phyloP scores from a whole-genome alignment of 2,113 vertebrate genomes.

The Cyprinodon tularosa region DNA sequence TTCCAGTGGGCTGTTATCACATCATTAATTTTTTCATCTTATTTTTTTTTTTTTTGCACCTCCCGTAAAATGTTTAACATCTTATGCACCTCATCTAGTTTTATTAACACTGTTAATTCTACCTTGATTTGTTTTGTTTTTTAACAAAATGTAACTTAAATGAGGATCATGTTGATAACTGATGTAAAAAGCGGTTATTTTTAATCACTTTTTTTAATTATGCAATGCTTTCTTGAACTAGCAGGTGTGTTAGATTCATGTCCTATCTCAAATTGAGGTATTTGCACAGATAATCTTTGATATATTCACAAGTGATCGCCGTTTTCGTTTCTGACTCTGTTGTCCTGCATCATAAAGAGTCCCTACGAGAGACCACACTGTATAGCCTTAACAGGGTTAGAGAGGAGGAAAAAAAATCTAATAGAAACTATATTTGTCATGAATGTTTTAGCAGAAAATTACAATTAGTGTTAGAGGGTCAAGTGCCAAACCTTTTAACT shows the following conservation, averaged over 20 bases:
- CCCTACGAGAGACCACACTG: constrained; percentile 24
- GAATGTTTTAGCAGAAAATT: constrained; percentile 47
- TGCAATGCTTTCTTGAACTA: constrained; percentile 44
- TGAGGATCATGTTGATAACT: constrained; percentile 16
- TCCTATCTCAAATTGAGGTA: constrained; percentile 74
- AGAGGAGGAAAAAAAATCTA: neutral
- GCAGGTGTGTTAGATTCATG: constrained; percentile 47
- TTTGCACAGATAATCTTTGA: constrained; percentile 73
- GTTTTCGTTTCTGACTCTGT: constrained; percentile 38
- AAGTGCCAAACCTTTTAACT: constrained; percentile 68
- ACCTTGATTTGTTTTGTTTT: constrained; percentile 16
- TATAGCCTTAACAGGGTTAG: constrained; percentile 57
- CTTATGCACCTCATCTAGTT: constrained; percentile 28
- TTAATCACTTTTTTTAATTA: constrained; percentile 34
- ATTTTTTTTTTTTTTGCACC: neutral
- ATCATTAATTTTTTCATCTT: neutral
- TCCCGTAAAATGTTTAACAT: constrained; percentile 2
- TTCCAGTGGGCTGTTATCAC: neutral
- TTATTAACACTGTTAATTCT: neutral
- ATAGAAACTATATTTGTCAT: constrained; percentile 16
- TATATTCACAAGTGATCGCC: constrained; percentile 44
- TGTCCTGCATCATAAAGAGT: constrained; percentile 48
- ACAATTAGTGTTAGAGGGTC: constrained; percentile 44
- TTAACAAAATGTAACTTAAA: constrained; percentile 12
- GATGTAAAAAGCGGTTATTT: constrained; percentile 31